Percentiles rank a stretch among this genome's conserved stretches.
Evolutionary conservation across 2,888 invertebrate species (phyloP).

Genomic region (Phoronis australis): DNA sequence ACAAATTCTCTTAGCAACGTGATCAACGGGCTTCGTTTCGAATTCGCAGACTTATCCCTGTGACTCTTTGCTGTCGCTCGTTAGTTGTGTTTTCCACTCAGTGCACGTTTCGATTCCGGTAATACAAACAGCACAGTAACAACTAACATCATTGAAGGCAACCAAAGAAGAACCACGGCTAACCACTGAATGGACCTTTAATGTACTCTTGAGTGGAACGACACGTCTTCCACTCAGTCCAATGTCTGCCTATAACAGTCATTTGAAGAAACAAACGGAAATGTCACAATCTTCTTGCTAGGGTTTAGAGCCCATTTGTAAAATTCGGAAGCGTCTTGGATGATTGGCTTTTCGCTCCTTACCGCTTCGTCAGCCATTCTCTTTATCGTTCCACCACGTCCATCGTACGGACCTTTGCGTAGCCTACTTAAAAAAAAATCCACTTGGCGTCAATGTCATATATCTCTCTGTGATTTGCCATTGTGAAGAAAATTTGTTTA

Average conservation of each 20-base stretch:
- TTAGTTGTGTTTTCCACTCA: too few relatives aligned
- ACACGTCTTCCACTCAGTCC: too few relatives aligned
- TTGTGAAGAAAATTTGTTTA: not conserved
- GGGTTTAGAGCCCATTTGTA: not conserved
- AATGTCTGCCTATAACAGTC: not conserved
- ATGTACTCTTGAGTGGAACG: too few relatives aligned
- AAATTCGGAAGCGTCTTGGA: not conserved
- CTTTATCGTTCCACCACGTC: not conserved
- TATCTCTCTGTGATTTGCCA: not conserved
- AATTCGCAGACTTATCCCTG: too few relatives aligned
- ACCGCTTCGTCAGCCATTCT: not conserved
- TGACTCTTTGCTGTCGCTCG: too few relatives aligned
- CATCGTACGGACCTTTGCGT: not conserved
- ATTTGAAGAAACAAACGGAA: not conserved
- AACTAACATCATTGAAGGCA: too few relatives aligned
- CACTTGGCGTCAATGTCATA: not conserved
- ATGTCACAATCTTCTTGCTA: not conserved
- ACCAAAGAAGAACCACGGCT: too few relatives aligned
- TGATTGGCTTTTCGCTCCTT: not conserved
- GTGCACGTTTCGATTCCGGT: too few relatives aligned
- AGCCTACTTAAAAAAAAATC: not conserved
- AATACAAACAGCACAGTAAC: too few relatives aligned
- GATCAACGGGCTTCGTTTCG: too few relatives aligned
- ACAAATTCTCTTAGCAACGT: too few relatives aligned
- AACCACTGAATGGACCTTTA: too few relatives aligned